These are phyloP conservation scores for Tenualosa ilisha DNA, from an alignment of 2,797 vertebrate genomes.

Conservation along the genomic window DNA sequence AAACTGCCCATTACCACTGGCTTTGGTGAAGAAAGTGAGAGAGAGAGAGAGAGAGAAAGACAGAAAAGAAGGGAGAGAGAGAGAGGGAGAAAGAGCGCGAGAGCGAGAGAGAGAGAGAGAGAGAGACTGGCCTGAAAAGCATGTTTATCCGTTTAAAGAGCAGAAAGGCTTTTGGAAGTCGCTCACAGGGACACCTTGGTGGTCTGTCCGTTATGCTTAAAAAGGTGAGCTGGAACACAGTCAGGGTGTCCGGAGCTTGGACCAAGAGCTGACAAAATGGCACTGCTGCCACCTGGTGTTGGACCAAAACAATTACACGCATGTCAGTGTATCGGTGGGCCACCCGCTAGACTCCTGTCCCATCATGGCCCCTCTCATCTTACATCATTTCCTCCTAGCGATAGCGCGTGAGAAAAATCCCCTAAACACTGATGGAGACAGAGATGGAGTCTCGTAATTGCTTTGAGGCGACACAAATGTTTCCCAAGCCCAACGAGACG, in stretches of 20 bases:
- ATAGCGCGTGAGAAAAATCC: background rate
- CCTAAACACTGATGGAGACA: background rate
- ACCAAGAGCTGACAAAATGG: background rate
- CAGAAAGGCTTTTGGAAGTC: slow-evolving; percentile 16
- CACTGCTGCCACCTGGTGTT: background rate
- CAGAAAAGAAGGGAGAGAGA: background rate
- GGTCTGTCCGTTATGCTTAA: background rate
- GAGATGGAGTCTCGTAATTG: background rate
- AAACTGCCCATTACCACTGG: slow-evolving; percentile 6
- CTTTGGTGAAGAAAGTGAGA: background rate
- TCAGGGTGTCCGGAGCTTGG: background rate
- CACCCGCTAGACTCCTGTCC: background rate
- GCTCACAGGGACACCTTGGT: slow-evolving; percentile 3
- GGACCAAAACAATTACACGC: background rate
- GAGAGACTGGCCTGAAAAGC: background rate
- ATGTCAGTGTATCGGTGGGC: background rate
- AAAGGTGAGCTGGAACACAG: background rate
- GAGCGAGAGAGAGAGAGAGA: background rate
- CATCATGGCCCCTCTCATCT: background rate
- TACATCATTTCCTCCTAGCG: background rate
- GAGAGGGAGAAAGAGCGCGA: background rate
- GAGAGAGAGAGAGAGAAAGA: background rate
- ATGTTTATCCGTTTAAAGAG: slow-evolving; percentile 7
- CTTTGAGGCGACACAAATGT: background rate
- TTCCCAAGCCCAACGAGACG: background rate